phyloP scores from a whole-genome alignment of 2,797 vertebrate genomes.

The Graptemys geographica region DNA sequence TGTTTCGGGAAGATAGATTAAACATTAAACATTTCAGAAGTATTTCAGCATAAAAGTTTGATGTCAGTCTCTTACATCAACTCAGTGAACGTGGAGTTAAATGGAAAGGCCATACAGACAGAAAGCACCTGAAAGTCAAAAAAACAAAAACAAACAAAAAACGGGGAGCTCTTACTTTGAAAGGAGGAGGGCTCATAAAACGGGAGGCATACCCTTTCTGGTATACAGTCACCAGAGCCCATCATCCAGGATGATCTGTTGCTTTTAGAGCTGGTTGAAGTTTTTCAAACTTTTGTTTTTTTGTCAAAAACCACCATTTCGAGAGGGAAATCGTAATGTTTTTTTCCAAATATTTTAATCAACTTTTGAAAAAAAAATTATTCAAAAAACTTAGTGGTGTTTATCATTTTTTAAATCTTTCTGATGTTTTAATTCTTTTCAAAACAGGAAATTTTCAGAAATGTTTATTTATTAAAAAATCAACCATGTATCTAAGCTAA shows the following conservation, averaged over 20 bases:
- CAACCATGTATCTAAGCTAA: background rate
- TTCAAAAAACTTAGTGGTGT: background rate
- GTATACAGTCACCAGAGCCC: background rate
- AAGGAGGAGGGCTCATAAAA: background rate
- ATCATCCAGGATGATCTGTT: background rate
- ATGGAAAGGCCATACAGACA: background rate
- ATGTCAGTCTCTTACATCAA: background rate
- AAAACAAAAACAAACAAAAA: background rate
- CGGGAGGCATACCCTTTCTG: background rate
- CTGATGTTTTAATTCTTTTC: background rate
- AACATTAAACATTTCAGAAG: background rate
- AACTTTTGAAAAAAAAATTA: background rate
- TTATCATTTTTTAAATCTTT: background rate
- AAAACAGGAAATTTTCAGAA: background rate
- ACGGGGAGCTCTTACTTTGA: background rate
- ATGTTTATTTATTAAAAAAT: background rate
- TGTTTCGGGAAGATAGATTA: background rate
- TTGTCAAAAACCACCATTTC: background rate
- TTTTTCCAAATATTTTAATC: background rate
- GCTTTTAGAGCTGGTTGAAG: background rate
- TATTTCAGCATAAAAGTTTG: background rate
- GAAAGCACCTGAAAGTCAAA: background rate
- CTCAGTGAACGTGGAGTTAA: background rate
- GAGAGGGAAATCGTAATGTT: background rate
- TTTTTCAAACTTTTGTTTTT: background rate